Percentiles rank a stretch among this genome's conserved stretches.
Conservation (phyloP, 1,140 invertebrate genomes). For the Drosophila parabipectinata region DNA sequence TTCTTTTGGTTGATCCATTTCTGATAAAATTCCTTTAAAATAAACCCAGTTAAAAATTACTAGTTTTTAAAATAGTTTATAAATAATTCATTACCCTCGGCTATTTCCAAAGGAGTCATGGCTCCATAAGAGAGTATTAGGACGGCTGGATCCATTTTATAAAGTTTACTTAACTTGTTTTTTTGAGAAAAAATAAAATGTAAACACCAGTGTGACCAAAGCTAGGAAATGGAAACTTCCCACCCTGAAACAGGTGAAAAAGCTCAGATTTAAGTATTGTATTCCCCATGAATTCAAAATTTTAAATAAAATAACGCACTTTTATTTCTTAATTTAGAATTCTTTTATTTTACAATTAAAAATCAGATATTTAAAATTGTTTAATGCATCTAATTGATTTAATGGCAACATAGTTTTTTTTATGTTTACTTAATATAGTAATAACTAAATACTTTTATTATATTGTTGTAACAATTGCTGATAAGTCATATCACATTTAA, state of each 20-base stretch:
- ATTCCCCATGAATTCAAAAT: background rate
- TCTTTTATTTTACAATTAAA: background rate
- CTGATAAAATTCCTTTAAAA: constrained; percentile 40
- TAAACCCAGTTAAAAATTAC: constrained; percentile 5
- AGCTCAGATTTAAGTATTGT: background rate
- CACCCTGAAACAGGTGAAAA: background rate
- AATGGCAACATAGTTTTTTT: constrained; percentile 39
- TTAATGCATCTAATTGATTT: background rate
- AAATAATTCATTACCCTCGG: constrained; percentile 33
- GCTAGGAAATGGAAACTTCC: background rate
- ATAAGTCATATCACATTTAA: constrained; percentile 54
- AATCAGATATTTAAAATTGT: background rate
- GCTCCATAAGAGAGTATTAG: constrained; percentile 52
- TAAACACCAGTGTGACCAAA: constrained; percentile 35
- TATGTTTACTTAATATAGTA: constrained; percentile 11
- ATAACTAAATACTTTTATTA: constrained; percentile 38
- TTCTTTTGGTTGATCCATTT: constrained; percentile 48
- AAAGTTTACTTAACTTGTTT: background rate
- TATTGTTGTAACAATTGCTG: constrained; percentile 62
- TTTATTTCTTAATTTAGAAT: background rate
- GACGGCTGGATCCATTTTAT: constrained; percentile 51
- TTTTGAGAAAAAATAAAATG: background rate
- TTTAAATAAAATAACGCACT: background rate
- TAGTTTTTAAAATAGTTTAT: background rate
- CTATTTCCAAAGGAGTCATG: constrained; percentile 36